These are phyloP conservation scores for Lucilia sericata DNA, from an alignment of 1,140 invertebrate species.

Conservation along the genomic window DNA sequence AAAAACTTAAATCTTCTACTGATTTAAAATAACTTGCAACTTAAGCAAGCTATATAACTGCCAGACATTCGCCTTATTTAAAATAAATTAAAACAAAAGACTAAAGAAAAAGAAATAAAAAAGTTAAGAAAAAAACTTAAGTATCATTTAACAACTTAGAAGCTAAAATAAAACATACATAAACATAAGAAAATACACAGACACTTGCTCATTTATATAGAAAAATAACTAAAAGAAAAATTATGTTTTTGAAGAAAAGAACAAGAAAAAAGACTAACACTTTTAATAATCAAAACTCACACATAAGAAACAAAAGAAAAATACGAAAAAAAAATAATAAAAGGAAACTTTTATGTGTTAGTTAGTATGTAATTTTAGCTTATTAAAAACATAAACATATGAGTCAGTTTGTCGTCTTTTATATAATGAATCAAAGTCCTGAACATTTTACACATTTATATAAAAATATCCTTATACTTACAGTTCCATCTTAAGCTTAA, in stretches of 20 bases:
- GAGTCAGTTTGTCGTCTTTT: neutral
- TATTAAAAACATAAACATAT: conserved; percentile 3
- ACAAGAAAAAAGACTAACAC: neutral
- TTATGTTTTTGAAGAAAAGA: too few species aligned
- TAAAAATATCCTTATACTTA: neutral
- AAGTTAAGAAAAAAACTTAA: neutral
- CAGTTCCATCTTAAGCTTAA: neutral
- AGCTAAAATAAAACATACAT: neutral
- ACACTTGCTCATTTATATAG: too few species aligned
- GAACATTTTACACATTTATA: neutral
- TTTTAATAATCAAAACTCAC: neutral
- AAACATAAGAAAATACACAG: neutral
- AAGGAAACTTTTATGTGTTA: neutral
- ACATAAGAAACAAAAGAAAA: neutral
- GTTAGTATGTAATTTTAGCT: neutral
- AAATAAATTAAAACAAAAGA: too few species aligned
- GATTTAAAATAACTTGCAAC: too few species aligned
- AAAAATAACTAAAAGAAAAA: too few species aligned
- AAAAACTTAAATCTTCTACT: too few species aligned
- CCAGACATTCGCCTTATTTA: too few species aligned
- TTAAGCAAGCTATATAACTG: too few species aligned
- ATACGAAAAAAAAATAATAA: too few species aligned
- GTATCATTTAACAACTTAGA: neutral
- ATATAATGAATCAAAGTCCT: neutral
- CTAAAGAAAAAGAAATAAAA: neutral